These are phyloP conservation scores for Penaeus japonicus DNA, from an alignment of 1,140 invertebrate genomes.

Conservation along the genomic window DNA sequence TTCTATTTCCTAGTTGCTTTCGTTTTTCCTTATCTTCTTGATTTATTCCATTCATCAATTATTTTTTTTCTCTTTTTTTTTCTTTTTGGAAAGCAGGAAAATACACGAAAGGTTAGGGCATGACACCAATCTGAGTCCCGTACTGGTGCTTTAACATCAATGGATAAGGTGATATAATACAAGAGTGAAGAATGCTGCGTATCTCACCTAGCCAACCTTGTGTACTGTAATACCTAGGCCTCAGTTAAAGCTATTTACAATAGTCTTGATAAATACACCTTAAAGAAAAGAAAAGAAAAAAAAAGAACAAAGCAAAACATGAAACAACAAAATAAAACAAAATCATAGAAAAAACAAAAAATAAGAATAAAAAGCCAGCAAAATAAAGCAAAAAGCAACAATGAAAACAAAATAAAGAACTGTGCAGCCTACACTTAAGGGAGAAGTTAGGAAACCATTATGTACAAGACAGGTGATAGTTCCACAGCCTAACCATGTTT, in stretches of 20 bases:
- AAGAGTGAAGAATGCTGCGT: conserved; percentile 35
- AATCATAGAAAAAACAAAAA: neutral
- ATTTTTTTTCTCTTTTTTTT: no score
- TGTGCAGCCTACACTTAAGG: no score
- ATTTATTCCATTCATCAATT: no score
- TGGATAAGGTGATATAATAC: neutral
- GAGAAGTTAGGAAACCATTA: no score
- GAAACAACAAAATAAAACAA: neutral
- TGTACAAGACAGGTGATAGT: no score
- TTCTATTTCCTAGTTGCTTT: no score
- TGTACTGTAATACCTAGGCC: conserved; percentile 32
- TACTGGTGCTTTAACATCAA: conserved; percentile 11
- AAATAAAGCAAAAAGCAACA: no score
- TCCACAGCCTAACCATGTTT: no score
- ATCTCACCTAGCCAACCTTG: conserved; percentile 33
- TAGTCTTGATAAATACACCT: neutral
- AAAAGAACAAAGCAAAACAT: neutral
- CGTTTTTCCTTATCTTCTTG: no score
- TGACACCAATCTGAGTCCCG: conserved; percentile 52
- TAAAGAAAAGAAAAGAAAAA: neutral
- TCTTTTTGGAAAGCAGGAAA: neutral
- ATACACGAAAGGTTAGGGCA: neutral
- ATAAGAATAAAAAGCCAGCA: no score
- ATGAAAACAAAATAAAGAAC: no score
- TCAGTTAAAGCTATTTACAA: neutral